Conservation (phyloP, 2,797 vertebrate species). For the Platyrinchus mystaceus region DNA sequence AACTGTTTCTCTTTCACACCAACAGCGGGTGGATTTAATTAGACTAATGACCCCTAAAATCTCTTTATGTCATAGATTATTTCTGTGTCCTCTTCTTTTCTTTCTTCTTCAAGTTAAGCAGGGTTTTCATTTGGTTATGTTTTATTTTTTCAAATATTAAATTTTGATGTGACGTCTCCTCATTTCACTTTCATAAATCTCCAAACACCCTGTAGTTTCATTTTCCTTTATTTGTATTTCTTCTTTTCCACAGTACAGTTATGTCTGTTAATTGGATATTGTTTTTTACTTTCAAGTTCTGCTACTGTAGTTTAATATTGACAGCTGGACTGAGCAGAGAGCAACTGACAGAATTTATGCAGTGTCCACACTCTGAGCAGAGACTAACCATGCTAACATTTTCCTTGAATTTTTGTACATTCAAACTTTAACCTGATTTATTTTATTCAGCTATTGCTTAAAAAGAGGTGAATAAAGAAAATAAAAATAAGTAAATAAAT, state of each 20-base stretch:
- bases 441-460: not conserved
- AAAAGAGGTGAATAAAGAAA: not conserved
- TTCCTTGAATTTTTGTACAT: not conserved
- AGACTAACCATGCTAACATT: not conserved
- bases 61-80: not conserved
- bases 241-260: not conserved
- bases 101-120: not conserved
- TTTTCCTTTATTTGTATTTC: slow-evolving; percentile 29
- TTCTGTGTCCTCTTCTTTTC: slow-evolving; percentile 15
- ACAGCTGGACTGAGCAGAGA: slow-evolving; percentile 6
- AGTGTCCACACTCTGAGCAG: not conserved
- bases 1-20: not conserved
- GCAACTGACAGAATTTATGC: not conserved
- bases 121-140: not conserved
- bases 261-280: slow-evolving; percentile 45
- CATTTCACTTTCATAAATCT: slow-evolving; percentile 31
- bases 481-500: not conserved
- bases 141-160: not conserved
- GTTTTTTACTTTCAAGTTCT: slow-evolving; percentile 30
- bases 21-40: slow-evolving; percentile 1
- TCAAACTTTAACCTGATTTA: not conserved
- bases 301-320: not conserved
- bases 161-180: not conserved
- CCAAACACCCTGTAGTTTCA: not conserved
- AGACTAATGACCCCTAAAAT: not conserved